phyloP scores from a whole-genome alignment of 1,140 invertebrate genomes.

The Formica exsecta region DNA sequence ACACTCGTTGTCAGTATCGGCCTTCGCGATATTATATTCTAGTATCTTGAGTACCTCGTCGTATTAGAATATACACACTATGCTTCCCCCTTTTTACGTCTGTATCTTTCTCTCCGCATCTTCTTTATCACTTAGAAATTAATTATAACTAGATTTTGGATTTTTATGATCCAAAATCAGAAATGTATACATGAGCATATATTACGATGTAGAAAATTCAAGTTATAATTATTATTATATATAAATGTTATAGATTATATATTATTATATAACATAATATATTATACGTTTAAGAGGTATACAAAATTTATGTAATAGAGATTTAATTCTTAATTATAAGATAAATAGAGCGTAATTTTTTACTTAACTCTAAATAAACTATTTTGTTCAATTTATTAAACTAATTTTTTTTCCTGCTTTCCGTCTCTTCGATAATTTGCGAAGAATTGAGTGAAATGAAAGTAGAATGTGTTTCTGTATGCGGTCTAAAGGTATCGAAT shows the following conservation, averaged over 20 bases:
- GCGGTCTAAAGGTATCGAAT: background rate
- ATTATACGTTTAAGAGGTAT: no score
- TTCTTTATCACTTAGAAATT: background rate
- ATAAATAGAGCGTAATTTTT: no score
- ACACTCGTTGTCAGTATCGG: constrained; percentile 77
- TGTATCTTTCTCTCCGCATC: constrained; percentile 4
- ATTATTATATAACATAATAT: no score
- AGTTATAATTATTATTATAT: background rate
- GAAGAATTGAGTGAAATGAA: background rate
- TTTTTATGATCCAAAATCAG: background rate
- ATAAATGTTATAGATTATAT: no score
- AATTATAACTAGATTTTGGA: background rate
- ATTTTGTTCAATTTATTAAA: background rate
- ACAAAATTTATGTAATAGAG: no score
- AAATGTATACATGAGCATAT: background rate
- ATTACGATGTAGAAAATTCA: background rate
- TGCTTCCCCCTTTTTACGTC: background rate
- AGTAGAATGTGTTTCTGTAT: background rate
- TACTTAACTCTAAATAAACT: no score
- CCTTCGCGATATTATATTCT: constrained; percentile 67
- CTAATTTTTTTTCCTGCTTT: background rate
- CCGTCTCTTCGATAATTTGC: background rate
- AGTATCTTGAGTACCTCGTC: constrained; percentile 67
- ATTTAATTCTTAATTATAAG: no score
- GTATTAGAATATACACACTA: background rate